Evolutionary conservation across 2,113 vertebrate genomes (phyloP).

Genomic region (Oncorhynchus mykiss): DNA sequence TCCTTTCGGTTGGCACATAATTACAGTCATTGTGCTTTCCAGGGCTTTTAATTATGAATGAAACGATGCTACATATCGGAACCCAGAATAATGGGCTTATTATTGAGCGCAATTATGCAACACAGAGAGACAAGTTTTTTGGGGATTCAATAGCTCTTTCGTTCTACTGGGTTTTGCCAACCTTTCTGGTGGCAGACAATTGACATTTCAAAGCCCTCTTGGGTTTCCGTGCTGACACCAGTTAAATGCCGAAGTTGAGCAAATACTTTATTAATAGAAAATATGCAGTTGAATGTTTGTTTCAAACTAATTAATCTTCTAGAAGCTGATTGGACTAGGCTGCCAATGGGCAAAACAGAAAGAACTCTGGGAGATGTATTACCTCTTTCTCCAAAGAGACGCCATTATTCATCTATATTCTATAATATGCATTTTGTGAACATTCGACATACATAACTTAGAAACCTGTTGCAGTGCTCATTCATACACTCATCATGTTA

Average conservation of each 20-base stretch:
- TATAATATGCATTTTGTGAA: background rate
- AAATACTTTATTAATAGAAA: constrained; percentile 28
- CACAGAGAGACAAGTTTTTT: constrained; percentile 26
- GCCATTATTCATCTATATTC: background rate
- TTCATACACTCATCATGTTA: background rate
- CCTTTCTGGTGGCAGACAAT: constrained; percentile 50
- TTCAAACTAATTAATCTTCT: constrained; percentile 25
- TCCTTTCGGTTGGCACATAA: too few species aligned
- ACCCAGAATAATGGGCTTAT: constrained; percentile 44
- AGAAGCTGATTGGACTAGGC: constrained; percentile 24
- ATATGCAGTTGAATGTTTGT: constrained; percentile 33
- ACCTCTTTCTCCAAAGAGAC: background rate
- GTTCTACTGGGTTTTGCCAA: constrained; percentile 16
- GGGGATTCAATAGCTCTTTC: constrained; percentile 35
- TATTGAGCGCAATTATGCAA: constrained; percentile 40
- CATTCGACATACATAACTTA: background rate
- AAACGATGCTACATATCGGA: constrained; percentile 36
- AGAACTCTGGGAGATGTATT: background rate
- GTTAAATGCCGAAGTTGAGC: constrained; percentile 37
- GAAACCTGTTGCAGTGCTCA: background rate
- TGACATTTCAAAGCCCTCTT: constrained; percentile 53
- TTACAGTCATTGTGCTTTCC: too few species aligned
- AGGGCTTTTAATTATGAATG: constrained; percentile 34
- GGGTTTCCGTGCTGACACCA: constrained; percentile 30
- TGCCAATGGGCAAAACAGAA: background rate